These are phyloP conservation scores for Altica lythri DNA, from an alignment of 2,888 invertebrate species.

Conservation along the genomic window DNA sequence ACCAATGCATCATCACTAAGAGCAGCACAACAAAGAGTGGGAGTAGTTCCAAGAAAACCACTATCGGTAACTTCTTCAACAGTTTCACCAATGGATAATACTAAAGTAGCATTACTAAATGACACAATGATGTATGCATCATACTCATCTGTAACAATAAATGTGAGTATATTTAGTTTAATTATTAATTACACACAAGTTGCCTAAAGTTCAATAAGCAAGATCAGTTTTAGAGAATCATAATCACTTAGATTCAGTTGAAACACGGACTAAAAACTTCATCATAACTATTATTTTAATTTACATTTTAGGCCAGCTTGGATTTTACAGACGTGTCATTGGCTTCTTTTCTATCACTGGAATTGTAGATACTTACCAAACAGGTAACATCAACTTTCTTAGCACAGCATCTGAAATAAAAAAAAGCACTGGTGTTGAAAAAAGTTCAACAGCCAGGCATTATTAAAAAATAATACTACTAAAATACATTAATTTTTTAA, in stretches of 20 bases:
- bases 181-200: neutral
- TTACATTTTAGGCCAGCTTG: neutral
- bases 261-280: conserved; percentile 55
- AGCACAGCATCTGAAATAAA: conserved; percentile 47
- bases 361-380: conserved; percentile 35
- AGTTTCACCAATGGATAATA: conserved; percentile 98
- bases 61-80: conserved; percentile 99
- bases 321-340: too few species aligned
- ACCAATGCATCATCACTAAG: conserved; percentile 97
- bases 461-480: conserved; percentile 35
- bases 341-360: too few species aligned
- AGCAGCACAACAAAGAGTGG: conserved; percentile 96
- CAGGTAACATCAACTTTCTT: conserved; percentile 16
- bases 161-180: conserved; percentile 34
- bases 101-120: conserved; percentile 97
- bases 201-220: conserved; percentile 11
- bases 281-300: conserved; percentile 44
- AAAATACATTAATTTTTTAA: conserved; percentile 6
- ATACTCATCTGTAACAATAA: conserved; percentile 89
- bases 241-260: conserved; percentile 56
- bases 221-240: conserved; percentile 42
- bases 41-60: conserved; percentile 97
- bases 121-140: conserved; percentile 99
- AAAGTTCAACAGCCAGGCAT: conserved; percentile 66
- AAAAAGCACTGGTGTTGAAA: conserved; percentile 90